Percentiles rank a stretch among this genome's conserved stretches.
Evolutionary conservation across 2,888 invertebrate genomes (phyloP).

Genomic region (Acholoe squamosa): DNA sequence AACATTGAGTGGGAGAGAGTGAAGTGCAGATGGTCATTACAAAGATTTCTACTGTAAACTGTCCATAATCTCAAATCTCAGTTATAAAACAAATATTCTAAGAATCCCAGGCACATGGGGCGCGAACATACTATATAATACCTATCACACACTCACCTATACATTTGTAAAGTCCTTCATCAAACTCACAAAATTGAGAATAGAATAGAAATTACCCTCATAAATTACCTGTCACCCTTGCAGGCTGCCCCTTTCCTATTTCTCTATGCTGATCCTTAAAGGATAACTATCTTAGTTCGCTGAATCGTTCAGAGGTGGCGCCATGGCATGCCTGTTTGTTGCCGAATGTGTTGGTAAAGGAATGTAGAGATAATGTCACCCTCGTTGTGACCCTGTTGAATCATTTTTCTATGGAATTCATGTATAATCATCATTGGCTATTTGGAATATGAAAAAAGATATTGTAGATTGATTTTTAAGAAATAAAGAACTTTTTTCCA

Average conservation of each 20-base stretch:
- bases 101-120: background rate
- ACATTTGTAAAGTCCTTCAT: background rate
- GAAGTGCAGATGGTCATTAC: no score
- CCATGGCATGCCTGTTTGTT: slow-evolving; percentile 57
- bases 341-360: slow-evolving; percentile 31
- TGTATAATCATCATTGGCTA: slow-evolving; percentile 54
- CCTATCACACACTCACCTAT: background rate
- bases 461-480: slow-evolving; percentile 61
- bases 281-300: slow-evolving; percentile 13
- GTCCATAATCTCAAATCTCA: no score
- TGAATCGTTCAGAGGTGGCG: slow-evolving; percentile 35
- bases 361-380: slow-evolving; percentile 24
- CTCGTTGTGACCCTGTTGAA: slow-evolving; percentile 52
- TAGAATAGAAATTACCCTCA: background rate
- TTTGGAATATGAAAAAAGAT: slow-evolving; percentile 54
- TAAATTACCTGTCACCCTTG: background rate
- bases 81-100: no score
- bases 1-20: no score
- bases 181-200: background rate
- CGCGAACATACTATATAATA: background rate
- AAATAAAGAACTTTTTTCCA: slow-evolving; percentile 60
- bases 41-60: no score
- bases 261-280: background rate
- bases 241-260: background rate
- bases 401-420: slow-evolving; percentile 54